Evolutionary conservation across 2,888 invertebrate genomes (phyloP).

Genomic region (Epirrita christyi): DNA sequence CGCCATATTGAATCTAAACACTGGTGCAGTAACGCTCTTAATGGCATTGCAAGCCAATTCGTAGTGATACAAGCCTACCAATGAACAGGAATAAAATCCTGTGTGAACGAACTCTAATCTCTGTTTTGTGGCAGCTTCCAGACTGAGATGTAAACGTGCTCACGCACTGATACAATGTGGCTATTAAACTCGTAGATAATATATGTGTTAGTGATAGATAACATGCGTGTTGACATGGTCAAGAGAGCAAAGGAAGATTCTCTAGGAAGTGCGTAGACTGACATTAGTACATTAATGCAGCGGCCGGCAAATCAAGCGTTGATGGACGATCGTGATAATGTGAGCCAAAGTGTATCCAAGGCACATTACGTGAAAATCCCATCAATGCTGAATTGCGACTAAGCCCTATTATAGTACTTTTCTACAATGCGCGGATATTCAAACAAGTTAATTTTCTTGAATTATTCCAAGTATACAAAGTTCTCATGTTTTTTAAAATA

Average conservation of each 20-base stretch:
- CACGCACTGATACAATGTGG: slow-evolving; percentile 63
- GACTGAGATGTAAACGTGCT: slow-evolving; percentile 68
- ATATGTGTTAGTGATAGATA: slow-evolving; percentile 36
- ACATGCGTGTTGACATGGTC: slow-evolving; percentile 37
- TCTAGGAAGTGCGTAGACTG: slow-evolving; percentile 17
- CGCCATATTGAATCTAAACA: neutral
- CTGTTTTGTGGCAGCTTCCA: slow-evolving; percentile 79
- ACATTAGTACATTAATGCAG: too few relatives aligned
- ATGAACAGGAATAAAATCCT: slow-evolving; percentile 82
- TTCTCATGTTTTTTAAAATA: too few relatives aligned
- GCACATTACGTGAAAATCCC: too few relatives aligned
- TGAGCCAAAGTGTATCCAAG: too few relatives aligned
- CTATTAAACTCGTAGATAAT: slow-evolving; percentile 41
- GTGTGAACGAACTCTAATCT: slow-evolving; percentile 85
- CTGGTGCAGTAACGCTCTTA: slow-evolving; percentile 2
- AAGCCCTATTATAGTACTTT: too few relatives aligned
- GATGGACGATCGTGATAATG: too few relatives aligned
- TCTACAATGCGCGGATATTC: too few relatives aligned
- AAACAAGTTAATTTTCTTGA: too few relatives aligned
- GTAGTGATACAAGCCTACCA: slow-evolving; percentile 33
- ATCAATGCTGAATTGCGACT: too few relatives aligned
- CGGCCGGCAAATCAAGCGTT: too few relatives aligned
- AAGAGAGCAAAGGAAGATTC: slow-evolving; percentile 28
- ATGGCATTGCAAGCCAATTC: neutral
- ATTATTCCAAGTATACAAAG: too few relatives aligned